Percentiles rank a stretch among this genome's conserved stretches.
Conservation (phyloP, 2,797 vertebrate genomes). For the Gambusia yucatana region DNA sequence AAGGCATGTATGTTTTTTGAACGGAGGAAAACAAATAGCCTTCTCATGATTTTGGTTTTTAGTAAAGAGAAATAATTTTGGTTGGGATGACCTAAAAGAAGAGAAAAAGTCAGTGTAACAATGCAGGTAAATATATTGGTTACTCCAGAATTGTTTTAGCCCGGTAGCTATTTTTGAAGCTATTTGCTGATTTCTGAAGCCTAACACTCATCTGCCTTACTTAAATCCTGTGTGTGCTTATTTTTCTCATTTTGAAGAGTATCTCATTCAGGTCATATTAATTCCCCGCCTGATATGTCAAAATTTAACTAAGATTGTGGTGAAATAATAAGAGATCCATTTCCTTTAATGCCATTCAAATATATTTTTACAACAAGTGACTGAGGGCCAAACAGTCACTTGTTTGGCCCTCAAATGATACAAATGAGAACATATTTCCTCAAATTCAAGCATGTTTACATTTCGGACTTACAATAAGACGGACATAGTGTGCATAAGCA, state of each 20-base stretch:
- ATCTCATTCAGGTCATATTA: background rate
- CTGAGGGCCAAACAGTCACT: background rate
- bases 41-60: background rate
- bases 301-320: background rate
- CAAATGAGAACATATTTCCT: background rate
- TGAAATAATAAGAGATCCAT: background rate
- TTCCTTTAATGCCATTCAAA: background rate
- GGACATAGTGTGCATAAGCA: constrained; percentile 61
- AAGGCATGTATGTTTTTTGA: background rate
- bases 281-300: background rate
- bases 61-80: background rate
- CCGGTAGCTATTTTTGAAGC: background rate
- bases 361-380: background rate
- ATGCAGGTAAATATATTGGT: background rate
- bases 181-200: background rate
- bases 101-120: background rate
- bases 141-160: background rate
- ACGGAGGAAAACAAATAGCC: background rate
- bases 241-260: background rate
- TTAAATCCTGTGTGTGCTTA: background rate
- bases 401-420: background rate
- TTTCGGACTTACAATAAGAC: constrained; percentile 13
- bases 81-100: background rate
- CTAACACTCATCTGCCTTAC: background rate
- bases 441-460: background rate